A percentile compares a stretch with the other conserved stretches of the same genome.
phyloP scores from a whole-genome alignment of 2,888 invertebrate species.

The Callyntrura guangdongensis region DNA sequence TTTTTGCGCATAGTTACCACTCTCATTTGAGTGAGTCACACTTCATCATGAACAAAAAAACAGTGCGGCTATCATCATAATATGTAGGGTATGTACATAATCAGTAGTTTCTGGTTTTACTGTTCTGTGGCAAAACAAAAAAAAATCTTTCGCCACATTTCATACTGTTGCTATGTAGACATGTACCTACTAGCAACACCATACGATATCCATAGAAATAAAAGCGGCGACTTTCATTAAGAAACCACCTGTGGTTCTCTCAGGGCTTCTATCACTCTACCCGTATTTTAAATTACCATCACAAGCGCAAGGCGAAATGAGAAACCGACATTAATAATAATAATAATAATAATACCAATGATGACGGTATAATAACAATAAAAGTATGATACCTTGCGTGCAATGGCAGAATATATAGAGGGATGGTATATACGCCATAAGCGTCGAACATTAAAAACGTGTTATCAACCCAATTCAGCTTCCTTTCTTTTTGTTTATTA shows the following conservation, averaged over 20 bases:
- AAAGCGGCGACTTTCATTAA: slow-evolving; percentile 19
- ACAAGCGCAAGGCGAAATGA: not conserved
- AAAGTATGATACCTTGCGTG: not conserved
- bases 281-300: slow-evolving; percentile 29
- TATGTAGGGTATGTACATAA: not conserved
- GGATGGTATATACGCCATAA: not conserved
- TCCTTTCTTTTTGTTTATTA: slow-evolving; percentile 40
- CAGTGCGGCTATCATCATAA: too few relatives aligned
- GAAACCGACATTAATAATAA: slow-evolving; percentile 22
- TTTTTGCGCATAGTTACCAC: not conserved
- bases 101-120: not conserved
- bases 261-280: slow-evolving; percentile 14
- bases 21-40: not conserved
- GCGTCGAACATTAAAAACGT: slow-evolving; percentile 2
- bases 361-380: not conserved
- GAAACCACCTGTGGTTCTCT: slow-evolving; percentile 59
- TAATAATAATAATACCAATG: slow-evolving; percentile 3
- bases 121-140: not conserved
- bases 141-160: not conserved
- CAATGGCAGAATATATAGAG: not conserved
- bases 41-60: not conserved
- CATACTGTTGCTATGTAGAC: not conserved
- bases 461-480: slow-evolving; percentile 39
- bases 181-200: not conserved
- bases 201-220: not conserved